These are phyloP conservation scores for Acomys russatus DNA, from an alignment of 2,797 vertebrate species.

Conservation along the genomic window DNA sequence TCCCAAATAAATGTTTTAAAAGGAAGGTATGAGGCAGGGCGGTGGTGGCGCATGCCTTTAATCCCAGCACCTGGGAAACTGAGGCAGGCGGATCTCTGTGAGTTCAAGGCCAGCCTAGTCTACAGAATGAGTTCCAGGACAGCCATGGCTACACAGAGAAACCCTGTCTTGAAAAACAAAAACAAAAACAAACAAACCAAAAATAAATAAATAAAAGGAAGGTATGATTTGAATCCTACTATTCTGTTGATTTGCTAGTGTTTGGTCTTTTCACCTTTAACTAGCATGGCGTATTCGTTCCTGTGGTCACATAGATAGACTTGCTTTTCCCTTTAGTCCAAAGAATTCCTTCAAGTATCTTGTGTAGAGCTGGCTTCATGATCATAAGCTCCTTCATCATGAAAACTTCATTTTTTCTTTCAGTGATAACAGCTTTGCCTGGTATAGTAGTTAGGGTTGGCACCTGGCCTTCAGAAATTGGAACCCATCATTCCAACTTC, in stretches of 20 bases:
- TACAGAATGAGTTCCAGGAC: too few species aligned
- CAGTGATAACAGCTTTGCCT: background rate
- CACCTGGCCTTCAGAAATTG: background rate
- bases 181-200: too few species aligned
- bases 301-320: background rate
- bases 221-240: background rate
- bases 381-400: background rate
- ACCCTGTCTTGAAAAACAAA: too few species aligned
- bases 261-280: background rate
- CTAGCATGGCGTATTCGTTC: background rate
- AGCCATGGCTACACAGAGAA: too few species aligned
- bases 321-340: background rate
- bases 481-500: background rate
- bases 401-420: background rate
- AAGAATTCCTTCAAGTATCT: background rate
- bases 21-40: background rate
- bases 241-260: background rate
- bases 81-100: too few species aligned
- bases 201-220: background rate
- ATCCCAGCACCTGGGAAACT: too few species aligned
- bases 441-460: background rate
- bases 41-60: too few species aligned
- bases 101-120: too few species aligned
- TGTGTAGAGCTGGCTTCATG: background rate
- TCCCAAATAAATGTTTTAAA: background rate